These are phyloP conservation scores for Tychaedon coryphoeus DNA, from an alignment of 2,113 vertebrate genomes.

Conservation along the genomic window DNA sequence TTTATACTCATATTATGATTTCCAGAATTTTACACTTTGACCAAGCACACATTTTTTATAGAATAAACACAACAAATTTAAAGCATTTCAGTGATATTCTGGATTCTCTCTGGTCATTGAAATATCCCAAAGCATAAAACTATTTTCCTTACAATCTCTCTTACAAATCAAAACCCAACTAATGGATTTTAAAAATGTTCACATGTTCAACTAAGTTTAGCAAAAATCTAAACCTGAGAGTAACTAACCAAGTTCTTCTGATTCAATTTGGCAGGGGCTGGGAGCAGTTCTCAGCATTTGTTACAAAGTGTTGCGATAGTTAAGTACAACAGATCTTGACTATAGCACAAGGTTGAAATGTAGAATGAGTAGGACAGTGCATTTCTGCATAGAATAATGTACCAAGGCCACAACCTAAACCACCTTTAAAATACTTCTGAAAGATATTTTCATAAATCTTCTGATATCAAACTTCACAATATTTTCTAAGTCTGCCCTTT, in stretches of 20 bases:
- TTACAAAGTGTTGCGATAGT: not conserved
- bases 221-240: not conserved
- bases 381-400: not conserved
- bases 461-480: not conserved
- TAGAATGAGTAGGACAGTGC: not conserved
- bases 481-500: not conserved
- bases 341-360: not conserved
- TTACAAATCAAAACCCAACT: not conserved
- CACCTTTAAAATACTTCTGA: not conserved
- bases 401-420: not conserved
- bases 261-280: not conserved
- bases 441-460: not conserved
- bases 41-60: not conserved
- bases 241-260: not conserved
- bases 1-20: slow-evolving; percentile 36
- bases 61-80: not conserved
- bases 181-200: not conserved
- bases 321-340: not conserved
- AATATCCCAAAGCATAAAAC: not conserved
- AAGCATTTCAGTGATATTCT: not conserved
- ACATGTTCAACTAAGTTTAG: not conserved
- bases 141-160: not conserved
- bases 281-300: not conserved
- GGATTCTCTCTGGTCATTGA: not conserved
- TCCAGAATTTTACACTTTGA: slow-evolving; percentile 20